Conservation (phyloP, 2,888 invertebrate species). For the Philereme vetulata region DNA sequence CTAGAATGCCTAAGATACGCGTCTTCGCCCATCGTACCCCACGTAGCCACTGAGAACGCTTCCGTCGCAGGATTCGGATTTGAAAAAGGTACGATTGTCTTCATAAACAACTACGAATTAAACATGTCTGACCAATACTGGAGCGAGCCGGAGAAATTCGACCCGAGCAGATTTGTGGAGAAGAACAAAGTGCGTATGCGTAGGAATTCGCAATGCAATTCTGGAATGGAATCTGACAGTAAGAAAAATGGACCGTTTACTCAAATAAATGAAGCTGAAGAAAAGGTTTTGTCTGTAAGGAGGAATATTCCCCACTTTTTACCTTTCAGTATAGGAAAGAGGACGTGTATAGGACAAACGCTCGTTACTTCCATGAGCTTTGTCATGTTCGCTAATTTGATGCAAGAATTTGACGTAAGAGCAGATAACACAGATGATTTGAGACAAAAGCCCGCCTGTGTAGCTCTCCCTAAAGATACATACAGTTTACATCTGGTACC, state of each 20-base stretch:
- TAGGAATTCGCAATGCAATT: constrained; percentile 80
- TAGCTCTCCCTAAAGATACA: constrained; percentile 89
- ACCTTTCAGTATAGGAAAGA: constrained; percentile 93
- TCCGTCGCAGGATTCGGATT: constrained; percentile 88
- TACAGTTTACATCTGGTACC: constrained; percentile 85
- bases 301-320: constrained; percentile 88
- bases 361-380: constrained; percentile 91
- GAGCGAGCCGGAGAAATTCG: constrained; percentile 88
- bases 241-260: constrained; percentile 56
- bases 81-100: constrained; percentile 90
- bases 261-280: constrained; percentile 56
- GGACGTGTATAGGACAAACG: constrained; percentile 94
- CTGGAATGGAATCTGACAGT: constrained; percentile 81
- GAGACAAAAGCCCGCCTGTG: constrained; percentile 86
- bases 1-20: constrained; percentile 91
- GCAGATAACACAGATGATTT: constrained; percentile 80
- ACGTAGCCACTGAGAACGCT: constrained; percentile 91
- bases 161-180: constrained; percentile 89
- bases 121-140: constrained; percentile 90
- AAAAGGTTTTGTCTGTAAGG: constrained; percentile 69
- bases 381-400: constrained; percentile 87
- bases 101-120: constrained; percentile 92
- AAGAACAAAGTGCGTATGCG: constrained; percentile 60
- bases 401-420: constrained; percentile 88
- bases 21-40: constrained; percentile 95